phyloP scores from a whole-genome alignment of 2,797 vertebrate genomes.

The Sebastes itinus region DNA sequence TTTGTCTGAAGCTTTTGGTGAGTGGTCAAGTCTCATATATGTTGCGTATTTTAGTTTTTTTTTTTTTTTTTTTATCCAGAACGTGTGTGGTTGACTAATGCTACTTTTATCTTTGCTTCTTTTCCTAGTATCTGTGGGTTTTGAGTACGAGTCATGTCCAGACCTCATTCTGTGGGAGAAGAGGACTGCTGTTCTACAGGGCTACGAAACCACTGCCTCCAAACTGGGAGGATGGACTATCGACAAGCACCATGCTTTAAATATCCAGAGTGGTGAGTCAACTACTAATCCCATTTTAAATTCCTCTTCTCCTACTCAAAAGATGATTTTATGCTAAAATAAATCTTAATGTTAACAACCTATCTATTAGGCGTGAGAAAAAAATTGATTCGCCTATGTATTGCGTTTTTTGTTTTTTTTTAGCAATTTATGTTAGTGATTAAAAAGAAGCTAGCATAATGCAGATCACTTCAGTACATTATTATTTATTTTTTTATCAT shows the following conservation, averaged over 20 bases:
- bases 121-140: slow-evolving; percentile 92
- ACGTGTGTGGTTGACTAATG: neutral
- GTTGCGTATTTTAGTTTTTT: neutral
- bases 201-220: slow-evolving; percentile 94
- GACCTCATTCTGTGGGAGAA: slow-evolving; percentile 99
- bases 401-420: neutral
- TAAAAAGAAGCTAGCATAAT: neutral
- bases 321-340: neutral
- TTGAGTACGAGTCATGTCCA: slow-evolving; percentile 98
- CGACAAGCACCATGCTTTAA: slow-evolving; percentile 96
- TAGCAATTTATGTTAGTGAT: neutral
- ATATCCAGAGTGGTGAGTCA: slow-evolving; percentile 95
- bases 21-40: slow-evolving; percentile 50
- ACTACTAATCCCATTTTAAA: neutral
- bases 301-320: neutral
- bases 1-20: slow-evolving; percentile 94
- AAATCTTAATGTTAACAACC: neutral
- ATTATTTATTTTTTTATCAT: too few relatives aligned
- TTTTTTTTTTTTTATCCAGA: neutral
- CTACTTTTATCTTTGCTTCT: neutral
- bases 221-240: slow-evolving; percentile 96
- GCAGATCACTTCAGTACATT: neutral
- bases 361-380: too few relatives aligned
- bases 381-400: too few relatives aligned
- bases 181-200: slow-evolving; percentile 93